Evolutionary conservation across 2,888 invertebrate species (phyloP).

Genomic region (Mechanitis messenoides): DNA sequence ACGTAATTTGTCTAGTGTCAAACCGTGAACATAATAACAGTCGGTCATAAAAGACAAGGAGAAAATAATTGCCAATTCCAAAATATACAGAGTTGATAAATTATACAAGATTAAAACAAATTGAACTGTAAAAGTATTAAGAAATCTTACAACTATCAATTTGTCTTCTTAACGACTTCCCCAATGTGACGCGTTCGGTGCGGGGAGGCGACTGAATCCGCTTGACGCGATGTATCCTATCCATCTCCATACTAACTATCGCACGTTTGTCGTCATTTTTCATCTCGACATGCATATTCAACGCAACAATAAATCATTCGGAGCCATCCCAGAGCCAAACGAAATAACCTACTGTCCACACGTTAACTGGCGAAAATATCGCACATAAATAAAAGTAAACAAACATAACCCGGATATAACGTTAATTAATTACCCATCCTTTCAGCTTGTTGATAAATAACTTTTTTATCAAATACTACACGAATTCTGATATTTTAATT

Average conservation of each 20-base stretch:
- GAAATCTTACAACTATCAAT: slow-evolving; percentile 55
- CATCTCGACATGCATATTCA: slow-evolving; percentile 75
- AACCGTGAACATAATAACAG: too few relatives aligned
- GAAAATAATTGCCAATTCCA: too few relatives aligned
- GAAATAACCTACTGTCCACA: slow-evolving; percentile 65
- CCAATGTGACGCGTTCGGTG: slow-evolving; percentile 50
- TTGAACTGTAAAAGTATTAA: slow-evolving; percentile 56
- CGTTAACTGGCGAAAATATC: slow-evolving; percentile 60
- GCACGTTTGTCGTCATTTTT: slow-evolving; percentile 68
- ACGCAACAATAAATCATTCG: slow-evolving; percentile 71
- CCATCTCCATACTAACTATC: slow-evolving; percentile 50
- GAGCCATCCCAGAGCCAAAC: slow-evolving; percentile 59
- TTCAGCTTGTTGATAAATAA: slow-evolving; percentile 72
- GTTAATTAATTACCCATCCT: slow-evolving; percentile 72
- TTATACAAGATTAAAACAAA: slow-evolving; percentile 11
- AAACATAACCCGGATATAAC: slow-evolving; percentile 66
- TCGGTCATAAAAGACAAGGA: too few relatives aligned
- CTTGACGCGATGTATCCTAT: slow-evolving; percentile 27
- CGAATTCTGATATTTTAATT: slow-evolving; percentile 42
- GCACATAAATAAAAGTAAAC: slow-evolving; percentile 63
- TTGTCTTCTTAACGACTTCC: slow-evolving; percentile 71
- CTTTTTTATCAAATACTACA: slow-evolving; percentile 63
- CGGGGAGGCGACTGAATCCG: slow-evolving; percentile 25
- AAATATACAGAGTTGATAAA: not conserved
- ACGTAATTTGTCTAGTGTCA: too few relatives aligned